Conservation (phyloP, 2,888 invertebrate genomes). For the Barypeithes pellucidus region DNA sequence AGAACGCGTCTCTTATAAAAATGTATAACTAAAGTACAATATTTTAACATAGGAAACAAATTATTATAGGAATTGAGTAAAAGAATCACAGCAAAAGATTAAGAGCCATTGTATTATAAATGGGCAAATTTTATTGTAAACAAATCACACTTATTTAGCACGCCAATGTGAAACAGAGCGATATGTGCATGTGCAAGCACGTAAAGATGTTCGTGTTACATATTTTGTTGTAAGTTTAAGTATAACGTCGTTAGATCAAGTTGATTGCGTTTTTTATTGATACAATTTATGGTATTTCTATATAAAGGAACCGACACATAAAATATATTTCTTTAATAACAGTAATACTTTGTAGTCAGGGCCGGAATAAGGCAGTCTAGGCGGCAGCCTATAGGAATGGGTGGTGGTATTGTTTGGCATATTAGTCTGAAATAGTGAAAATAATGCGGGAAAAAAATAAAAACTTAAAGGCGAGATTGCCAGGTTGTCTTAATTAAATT, state of each 20-base stretch:
- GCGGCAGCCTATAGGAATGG: too few species aligned
- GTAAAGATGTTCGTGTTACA: slow-evolving; percentile 16
- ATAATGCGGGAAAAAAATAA: too few species aligned
- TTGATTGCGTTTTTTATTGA: slow-evolving; percentile 2
- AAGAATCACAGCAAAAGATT: neutral
- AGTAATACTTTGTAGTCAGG: too few species aligned
- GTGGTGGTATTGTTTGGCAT: too few species aligned
- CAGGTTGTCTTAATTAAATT: too few species aligned
- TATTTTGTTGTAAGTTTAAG: neutral
- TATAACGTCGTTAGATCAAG: slow-evolving; percentile 4
- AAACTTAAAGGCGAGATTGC: too few species aligned
- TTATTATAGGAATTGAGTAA: neutral
- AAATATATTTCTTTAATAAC: too few species aligned
- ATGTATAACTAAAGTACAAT: too few species aligned
- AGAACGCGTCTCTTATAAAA: too few species aligned
- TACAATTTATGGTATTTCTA: neutral
- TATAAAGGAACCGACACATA: too few species aligned
- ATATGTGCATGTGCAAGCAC: slow-evolving; percentile 23
- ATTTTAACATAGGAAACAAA: neutral
- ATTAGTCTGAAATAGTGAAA: too few species aligned
- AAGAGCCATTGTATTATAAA: slow-evolving; percentile 1
- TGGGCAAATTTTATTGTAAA: neutral
- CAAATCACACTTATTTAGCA: neutral
- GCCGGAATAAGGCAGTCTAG: too few species aligned
- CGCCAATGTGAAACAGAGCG: slow-evolving; percentile 33